A percentile compares a stretch with the other conserved stretches of the same genome.
phyloP scores from a whole-genome alignment of 2,113 vertebrate genomes.

The mouse (Mus musculus) region DNA sequence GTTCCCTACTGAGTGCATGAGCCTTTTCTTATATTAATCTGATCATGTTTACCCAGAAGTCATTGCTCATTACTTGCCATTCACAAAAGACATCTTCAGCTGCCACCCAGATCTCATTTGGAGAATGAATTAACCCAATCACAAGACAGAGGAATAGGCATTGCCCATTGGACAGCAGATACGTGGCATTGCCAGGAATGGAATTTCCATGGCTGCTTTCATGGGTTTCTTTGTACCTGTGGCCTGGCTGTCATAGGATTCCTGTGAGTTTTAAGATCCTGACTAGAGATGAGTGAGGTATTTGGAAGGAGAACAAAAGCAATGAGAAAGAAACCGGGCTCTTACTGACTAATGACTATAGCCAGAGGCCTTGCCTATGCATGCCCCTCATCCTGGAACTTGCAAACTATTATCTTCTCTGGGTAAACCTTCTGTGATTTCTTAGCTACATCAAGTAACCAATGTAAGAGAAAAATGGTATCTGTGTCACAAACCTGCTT shows the following conservation, averaged over 20 bases:
- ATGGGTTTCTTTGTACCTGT: background rate
- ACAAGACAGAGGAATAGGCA: background rate
- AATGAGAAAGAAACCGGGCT: background rate
- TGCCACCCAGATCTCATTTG: background rate
- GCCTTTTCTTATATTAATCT: background rate
- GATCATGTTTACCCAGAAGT: constrained; percentile 12
- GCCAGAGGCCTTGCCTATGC: background rate
- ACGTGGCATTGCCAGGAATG: background rate
- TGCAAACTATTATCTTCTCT: constrained; percentile 15
- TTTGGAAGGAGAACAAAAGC: background rate
- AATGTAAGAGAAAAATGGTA: background rate
- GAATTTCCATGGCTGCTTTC: background rate
- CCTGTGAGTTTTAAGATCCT: constrained; percentile 4
- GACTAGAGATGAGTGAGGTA: background rate
- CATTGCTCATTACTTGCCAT: background rate
- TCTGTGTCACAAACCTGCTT: background rate
- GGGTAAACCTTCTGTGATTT: background rate
- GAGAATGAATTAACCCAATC: background rate
- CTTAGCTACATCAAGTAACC: constrained; percentile 12
- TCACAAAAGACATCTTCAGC: constrained; percentile 5
- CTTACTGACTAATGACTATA: background rate
- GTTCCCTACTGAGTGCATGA: background rate
- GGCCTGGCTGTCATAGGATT: background rate
- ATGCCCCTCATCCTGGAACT: background rate
- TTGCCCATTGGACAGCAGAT: background rate